Base-by-base conservation (phyloP, 2,113 vertebrate species). In the Butorides virescens region DNA sequence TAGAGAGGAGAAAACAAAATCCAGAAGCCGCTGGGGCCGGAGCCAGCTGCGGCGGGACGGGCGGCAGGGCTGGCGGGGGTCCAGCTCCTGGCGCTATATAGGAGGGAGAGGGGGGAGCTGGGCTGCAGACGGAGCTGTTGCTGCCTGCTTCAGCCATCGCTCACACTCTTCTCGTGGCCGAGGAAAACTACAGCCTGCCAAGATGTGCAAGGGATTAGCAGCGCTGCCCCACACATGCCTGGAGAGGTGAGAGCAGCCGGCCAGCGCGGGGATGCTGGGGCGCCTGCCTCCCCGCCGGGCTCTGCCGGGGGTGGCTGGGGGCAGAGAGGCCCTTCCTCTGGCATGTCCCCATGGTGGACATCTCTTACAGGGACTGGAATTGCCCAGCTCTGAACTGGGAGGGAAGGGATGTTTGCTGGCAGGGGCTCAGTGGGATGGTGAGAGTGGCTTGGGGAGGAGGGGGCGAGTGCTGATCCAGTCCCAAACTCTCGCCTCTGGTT, bases 141-240 rank as follows among this genome's bases (percentile, higher is more conserved):
- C 77, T 12, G 93, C 67, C 46, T 20, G 87, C 21, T 30, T 53
- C 22, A 58, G 70, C 46, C 52, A 19, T 71, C 15, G 22, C 53
- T 78, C 81, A 27, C 73, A 4, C 77, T 49, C 61, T 92, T 87
- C 93, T 79, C 22, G 3, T 12, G 0, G 49, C 58, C 0, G 34
- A 87, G 77, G 90, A 84, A 71, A 85, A 20, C 46, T 2, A 34
- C 74, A 90, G 84, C 70, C 56, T 68, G 94, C 84, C 95, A 95
- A 95, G 93, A 97, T 97, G 96, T 97, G 96, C 94, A 97, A 97
- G 29, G 96, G 96, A 56, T 81, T 97, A 90, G 96, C 96, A 10
- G 95, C 96, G 13, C 81, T 97, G 81, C 96, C 96, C 87, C 96
- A 97, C 87, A 94, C 96, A 0, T 96, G 96, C 87, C 95, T 97